Base-by-base conservation (phyloP, 2,113 vertebrate genomes). In the Hemiscyllium ocellatum region DNA sequence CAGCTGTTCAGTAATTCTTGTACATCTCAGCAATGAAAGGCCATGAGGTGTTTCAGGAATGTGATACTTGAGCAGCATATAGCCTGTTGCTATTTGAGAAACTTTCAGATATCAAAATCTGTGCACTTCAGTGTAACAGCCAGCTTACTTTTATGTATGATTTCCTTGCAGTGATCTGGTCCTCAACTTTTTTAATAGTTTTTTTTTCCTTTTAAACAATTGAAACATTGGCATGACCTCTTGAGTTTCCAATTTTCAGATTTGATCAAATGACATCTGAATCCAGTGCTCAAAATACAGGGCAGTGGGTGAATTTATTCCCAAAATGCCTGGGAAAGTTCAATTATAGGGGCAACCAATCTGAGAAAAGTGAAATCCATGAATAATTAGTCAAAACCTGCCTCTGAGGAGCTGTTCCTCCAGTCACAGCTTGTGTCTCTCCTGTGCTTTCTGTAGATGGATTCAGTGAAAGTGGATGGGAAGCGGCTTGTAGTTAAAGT, bases 1-100 rank as follows among this genome's bases (percentile, higher is more conserved):
- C 89, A 93, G 61, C 89, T 93, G 89, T 93, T 93, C 89, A 37
- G 89, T 93, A n/a, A 93, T 93, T 68, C 61, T n/a, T 93, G 33
- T 93, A 66, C 33, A 29, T 65, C 13, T 91, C 56, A 65, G 87
- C 56, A 93, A 22, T 93, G 26, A 61, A 66, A 66, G 61, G 33
- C 17, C 89, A 37, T 68, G 61, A 66, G 4, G 61, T 68, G 37
- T 93, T 93, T 93, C 61, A 37, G 89, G 33, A 65, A n/a, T 91
- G 87, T 91, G 87, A 65, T 91, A 91, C 52, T 91, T 91, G 87
- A 93, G 66, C 89, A 93, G 61, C 89, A 68, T 66, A 65, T 66
- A 33, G 56, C 33, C 89, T 61, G 66, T n/a, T 93, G 89, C 89
- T 19, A 66, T 93, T 65, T 93, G 61, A 37, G 37, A 93, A 61